Base-by-base conservation (phyloP, 2,888 invertebrate genomes). In the Hypomecis atomaria region DNA sequence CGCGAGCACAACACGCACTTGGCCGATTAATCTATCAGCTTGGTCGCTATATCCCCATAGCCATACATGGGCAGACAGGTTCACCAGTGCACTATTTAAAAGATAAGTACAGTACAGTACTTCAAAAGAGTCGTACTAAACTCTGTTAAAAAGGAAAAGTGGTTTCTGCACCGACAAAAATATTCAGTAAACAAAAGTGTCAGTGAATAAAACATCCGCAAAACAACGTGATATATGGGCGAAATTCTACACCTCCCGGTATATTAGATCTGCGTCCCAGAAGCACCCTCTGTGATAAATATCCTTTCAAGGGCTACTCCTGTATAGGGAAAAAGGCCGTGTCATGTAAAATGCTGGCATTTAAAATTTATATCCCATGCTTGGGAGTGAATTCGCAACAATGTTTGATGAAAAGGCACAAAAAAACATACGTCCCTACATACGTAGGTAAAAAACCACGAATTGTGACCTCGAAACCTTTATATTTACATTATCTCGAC, bases 331-430 rank as follows among this genome's bases (percentile, higher is more conserved):
- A 78, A 81, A 77, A 82, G 83, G 79, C 77, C 75, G 71, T 75
- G 77, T 76, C 77, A 69, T 75, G 77, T 74, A 71, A 80, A 79
- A 78, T 70, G 76, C 66, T 66, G 72, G 70, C 78, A 83, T 83
- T 71, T 75, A 80, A 83, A 82, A 86, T 84, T 76, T 84, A 85
- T 81, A 78, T 66, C 59, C 67, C 48, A 36, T 37, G 44, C 50
- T 52, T 11, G 13, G 33, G 37, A 33, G 40, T 11, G 53, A 45
- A 42, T 54, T 50, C 40, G 40, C 47, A 48, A 37, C 11, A 44
- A 44, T 33, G 40, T 23, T 42, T 9, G 37, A 48, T 54, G 34
- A 54, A 43, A 43, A 34, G 13, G n/a, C 42, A 42, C 40, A 6
- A n/a, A 13, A 13, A 38, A 9, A 33, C 5, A 33, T 2, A 33